These are phyloP conservation scores for Mycalesis mineus DNA, from an alignment of 2,888 invertebrate genomes.

Conservation along the genomic window DNA sequence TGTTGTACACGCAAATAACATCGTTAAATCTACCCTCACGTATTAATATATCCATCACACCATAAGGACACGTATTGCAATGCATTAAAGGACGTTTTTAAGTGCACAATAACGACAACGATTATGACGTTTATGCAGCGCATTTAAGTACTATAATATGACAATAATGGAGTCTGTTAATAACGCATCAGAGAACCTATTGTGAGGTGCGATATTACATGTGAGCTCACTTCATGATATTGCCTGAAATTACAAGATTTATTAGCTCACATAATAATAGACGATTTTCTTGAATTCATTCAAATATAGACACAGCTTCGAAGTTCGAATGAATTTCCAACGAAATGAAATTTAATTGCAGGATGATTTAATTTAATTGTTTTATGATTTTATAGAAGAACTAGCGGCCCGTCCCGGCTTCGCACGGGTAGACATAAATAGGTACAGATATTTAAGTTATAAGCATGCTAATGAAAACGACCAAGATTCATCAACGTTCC, in stretches of 20 bases:
- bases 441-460: no score
- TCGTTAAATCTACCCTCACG: neutral
- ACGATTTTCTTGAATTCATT: neutral
- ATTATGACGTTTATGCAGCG: neutral
- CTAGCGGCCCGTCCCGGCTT: no score
- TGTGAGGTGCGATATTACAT: constrained; percentile 24
- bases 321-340: no score
- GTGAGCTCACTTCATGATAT: constrained; percentile 18
- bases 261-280: constrained; percentile 13
- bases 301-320: no score
- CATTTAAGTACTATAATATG: constrained; percentile 8
- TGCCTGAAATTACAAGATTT: constrained; percentile 22
- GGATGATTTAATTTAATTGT: no score
- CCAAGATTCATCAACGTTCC: no score
- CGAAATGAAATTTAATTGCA: no score
- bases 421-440: no score
- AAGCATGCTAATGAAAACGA: no score
- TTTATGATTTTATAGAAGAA: no score
- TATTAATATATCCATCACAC: neutral
- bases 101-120: neutral
- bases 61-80: neutral
- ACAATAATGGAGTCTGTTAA: constrained; percentile 18
- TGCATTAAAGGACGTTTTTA: neutral
- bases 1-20: neutral
- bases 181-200: constrained; percentile 20